Percentiles rank a stretch among this genome's conserved stretches.
Evolutionary conservation across 92 coral and sea anemone genomes (phyloP).

Genomic region (Epizoanthus stellaris): DNA sequence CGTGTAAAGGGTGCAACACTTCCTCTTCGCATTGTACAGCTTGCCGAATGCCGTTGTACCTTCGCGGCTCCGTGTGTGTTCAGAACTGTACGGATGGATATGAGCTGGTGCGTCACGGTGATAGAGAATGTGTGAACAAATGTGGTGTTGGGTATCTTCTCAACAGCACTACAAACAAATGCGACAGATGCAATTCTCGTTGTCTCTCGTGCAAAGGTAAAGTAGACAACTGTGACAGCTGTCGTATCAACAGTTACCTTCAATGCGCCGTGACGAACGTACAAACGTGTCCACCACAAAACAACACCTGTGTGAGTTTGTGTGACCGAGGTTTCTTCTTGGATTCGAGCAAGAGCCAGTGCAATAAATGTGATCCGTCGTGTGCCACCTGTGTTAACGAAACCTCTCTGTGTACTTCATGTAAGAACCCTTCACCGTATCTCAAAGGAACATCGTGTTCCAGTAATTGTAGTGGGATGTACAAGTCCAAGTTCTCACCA

Average conservation of each 20-base stretch:
- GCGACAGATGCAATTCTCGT: constrained; percentile 49
- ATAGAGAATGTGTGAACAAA: constrained; percentile 54
- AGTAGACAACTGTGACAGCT: constrained; percentile 42
- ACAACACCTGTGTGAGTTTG: constrained; percentile 57
- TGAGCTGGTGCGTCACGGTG: neutral
- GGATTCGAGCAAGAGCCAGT: constrained; percentile 41
- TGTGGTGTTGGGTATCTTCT: constrained; percentile 63
- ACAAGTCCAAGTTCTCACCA: constrained; percentile 57
- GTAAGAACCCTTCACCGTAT: constrained; percentile 57
- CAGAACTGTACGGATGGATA: constrained; percentile 1
- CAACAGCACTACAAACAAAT: constrained; percentile 43
- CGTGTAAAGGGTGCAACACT: constrained; percentile 62
- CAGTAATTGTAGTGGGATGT: constrained; percentile 56
- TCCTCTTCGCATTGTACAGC: constrained; percentile 49
- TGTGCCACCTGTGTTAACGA: constrained; percentile 75
- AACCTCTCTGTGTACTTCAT: constrained; percentile 70
- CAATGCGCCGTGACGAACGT: constrained; percentile 10
- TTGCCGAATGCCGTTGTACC: constrained; percentile 43
- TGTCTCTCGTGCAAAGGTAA: constrained; percentile 68
- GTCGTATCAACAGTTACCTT: neutral
- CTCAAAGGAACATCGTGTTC: constrained; percentile 54
- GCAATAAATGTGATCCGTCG: constrained; percentile 52
- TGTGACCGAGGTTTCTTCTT: constrained; percentile 68
- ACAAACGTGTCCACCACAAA: neutral
- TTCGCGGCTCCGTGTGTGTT: constrained; percentile 1